These are phyloP conservation scores for Amphimedon queenslandica DNA, from an alignment of 37 sponge, comb jelly and placozoan genomes.

Conservation along the genomic window DNA sequence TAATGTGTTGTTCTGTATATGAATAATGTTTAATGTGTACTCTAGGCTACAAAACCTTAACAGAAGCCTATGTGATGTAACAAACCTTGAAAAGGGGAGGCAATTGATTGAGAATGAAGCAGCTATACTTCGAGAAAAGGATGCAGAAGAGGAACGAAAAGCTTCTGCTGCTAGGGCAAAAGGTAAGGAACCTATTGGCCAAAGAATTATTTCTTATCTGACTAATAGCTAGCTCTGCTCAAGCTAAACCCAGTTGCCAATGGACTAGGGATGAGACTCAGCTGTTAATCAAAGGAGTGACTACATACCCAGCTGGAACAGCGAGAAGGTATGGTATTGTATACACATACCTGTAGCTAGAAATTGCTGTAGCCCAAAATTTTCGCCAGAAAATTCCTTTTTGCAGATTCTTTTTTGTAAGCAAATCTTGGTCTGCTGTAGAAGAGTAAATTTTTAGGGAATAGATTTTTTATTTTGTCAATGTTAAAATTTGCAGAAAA, in stretches of 20 bases:
- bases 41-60: slow-evolving; percentile 33
- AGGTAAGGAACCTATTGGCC: too few relatives aligned
- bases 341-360: too few relatives aligned
- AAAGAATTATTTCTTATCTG: too few relatives aligned
- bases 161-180: neutral
- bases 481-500: too few relatives aligned
- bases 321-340: slow-evolving; percentile 76
- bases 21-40: neutral
- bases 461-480: too few relatives aligned
- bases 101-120: slow-evolving; percentile 31
- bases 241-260: too few relatives aligned
- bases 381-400: too few relatives aligned
- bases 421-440: too few relatives aligned
- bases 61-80: slow-evolving; percentile 7
- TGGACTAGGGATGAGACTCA: slow-evolving; percentile 82
- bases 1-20: neutral
- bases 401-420: too few relatives aligned
- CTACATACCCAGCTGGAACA: slow-evolving; percentile 90
- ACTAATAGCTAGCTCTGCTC: too few relatives aligned
- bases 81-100: slow-evolving; percentile 21
- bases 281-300: slow-evolving; percentile 91
- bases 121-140: neutral
- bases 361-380: too few relatives aligned
- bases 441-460: too few relatives aligned
- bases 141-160: slow-evolving; percentile 27